Percentiles rank a stretch among this genome's conserved stretches.
Evolutionary conservation across 53 echinoderm and acorn worm species (phyloP).

Genomic region (Apostichopus leukothele): DNA sequence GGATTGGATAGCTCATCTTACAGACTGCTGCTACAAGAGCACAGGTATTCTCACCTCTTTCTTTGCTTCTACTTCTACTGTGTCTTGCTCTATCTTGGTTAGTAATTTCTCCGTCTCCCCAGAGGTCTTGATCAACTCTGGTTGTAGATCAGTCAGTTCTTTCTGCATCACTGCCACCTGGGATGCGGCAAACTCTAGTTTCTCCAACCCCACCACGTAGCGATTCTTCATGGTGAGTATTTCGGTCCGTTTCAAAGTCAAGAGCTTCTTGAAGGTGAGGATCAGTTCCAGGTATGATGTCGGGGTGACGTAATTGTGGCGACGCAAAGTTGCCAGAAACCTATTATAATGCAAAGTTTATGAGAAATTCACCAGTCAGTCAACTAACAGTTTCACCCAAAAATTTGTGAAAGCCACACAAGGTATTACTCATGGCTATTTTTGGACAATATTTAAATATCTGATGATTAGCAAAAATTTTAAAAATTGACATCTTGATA

Average conservation of each 20-base stretch:
- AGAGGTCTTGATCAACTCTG: constrained; percentile 96
- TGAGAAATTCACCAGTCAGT: too few relatives aligned
- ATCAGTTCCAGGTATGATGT: constrained; percentile 96
- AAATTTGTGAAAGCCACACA: too few relatives aligned
- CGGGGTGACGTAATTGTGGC: constrained; percentile 97
- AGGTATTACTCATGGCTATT: too few relatives aligned
- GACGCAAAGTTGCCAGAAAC: constrained; percentile 76
- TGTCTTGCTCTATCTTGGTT: constrained; percentile 95
- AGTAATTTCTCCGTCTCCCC: constrained; percentile 90
- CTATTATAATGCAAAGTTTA: constrained; percentile 25
- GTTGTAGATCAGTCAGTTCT: constrained; percentile 92
- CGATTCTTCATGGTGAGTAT: constrained; percentile 83
- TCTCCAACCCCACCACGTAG: constrained; percentile 92
- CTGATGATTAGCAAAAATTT: too few relatives aligned
- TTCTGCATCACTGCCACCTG: constrained; percentile 96
- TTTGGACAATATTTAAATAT: too few relatives aligned
- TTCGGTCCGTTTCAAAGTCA: constrained; percentile 78
- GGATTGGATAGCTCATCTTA: too few relatives aligned
- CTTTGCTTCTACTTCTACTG: constrained; percentile 97
- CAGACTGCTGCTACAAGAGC: too few relatives aligned
- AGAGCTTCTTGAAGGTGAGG: constrained; percentile 92
- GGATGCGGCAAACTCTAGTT: constrained; percentile 91
- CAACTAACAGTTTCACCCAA: too few relatives aligned
- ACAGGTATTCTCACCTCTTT: constrained; percentile 65
- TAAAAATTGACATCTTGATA: too few relatives aligned